Conservation (phyloP, 2,113 vertebrate species). For the Carassius auratus region DNA sequence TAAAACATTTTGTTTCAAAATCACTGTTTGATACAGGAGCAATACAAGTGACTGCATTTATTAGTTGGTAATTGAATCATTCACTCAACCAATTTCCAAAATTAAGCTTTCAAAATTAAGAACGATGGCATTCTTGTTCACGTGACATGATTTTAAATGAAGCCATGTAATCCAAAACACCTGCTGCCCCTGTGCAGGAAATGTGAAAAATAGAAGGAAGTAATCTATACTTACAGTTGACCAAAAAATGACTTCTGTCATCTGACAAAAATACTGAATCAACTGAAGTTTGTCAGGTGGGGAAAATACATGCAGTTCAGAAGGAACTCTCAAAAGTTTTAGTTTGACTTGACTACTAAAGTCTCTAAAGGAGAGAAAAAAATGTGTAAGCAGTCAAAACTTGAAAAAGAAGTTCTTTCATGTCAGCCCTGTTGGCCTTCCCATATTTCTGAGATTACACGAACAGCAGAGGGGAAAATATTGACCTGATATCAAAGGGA, state of each 20-base stretch:
- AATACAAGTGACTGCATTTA: not conserved
- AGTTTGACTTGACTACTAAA: constrained; percentile 5
- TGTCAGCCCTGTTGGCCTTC: constrained; percentile 31
- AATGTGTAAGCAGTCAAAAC: constrained; percentile 21
- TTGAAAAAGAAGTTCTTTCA: constrained; percentile 40
- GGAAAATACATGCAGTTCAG: not conserved
- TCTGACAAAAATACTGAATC: not conserved
- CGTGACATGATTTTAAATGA: not conserved
- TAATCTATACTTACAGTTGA: not conserved
- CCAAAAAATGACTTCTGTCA: not conserved
- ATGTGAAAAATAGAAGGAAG: not conserved
- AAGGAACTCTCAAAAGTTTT: constrained; percentile 16
- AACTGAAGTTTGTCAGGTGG: not conserved
- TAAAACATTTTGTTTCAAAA: not conserved
- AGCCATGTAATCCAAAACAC: not conserved
- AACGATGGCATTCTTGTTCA: not conserved
- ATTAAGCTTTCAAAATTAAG: not conserved
- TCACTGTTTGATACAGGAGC: not conserved
- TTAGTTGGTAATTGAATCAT: not conserved
- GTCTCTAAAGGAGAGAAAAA: constrained; percentile 26
- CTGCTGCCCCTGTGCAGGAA: not conserved
- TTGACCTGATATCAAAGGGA: constrained; percentile 36
- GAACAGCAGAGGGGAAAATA: constrained; percentile 41
- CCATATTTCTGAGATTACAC: constrained; percentile 27
- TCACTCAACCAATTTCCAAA: not conserved